These are phyloP conservation scores for Fulmarus glacialis DNA, from an alignment of 2,113 vertebrate genomes.

Conservation along the genomic window DNA sequence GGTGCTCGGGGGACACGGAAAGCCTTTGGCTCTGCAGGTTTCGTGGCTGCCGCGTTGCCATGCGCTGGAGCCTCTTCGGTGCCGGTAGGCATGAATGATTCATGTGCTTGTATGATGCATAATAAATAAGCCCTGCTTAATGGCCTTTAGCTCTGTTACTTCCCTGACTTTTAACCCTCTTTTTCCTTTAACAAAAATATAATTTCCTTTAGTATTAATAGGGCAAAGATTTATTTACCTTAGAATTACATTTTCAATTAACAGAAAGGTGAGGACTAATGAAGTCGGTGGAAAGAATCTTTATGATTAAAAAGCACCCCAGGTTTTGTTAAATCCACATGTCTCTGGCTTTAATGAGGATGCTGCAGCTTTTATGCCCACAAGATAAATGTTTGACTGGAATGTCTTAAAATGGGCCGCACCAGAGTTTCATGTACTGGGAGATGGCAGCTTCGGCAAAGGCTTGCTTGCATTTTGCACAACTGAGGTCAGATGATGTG, in stretches of 20 bases:
- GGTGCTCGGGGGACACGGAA: background rate
- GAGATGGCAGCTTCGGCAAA: background rate
- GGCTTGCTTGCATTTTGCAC: background rate
- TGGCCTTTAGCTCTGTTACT: background rate
- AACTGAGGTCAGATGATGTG: background rate
- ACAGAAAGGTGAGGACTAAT: background rate
- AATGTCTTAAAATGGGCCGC: background rate
- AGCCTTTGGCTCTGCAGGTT: background rate
- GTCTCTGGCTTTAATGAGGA: slow-evolving; percentile 8
- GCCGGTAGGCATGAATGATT: slow-evolving; percentile 38
- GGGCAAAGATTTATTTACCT: background rate
- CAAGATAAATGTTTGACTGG: background rate
- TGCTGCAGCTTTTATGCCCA: background rate
- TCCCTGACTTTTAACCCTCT: slow-evolving; percentile 1
- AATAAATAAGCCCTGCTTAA: slow-evolving; percentile 35
- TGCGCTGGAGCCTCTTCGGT: background rate
- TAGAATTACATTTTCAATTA: background rate
- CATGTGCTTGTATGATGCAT: slow-evolving; percentile 47
- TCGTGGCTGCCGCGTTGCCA: background rate
- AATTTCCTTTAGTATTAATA: background rate
- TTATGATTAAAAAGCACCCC: background rate
- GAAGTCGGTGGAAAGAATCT: background rate
- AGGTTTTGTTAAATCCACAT: background rate
- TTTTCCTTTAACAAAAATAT: background rate
- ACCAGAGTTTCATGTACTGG: background rate